These are phyloP conservation scores for Branchinecta lindahli DNA, from an alignment of 1,140 invertebrate genomes.

Conservation along the genomic window DNA sequence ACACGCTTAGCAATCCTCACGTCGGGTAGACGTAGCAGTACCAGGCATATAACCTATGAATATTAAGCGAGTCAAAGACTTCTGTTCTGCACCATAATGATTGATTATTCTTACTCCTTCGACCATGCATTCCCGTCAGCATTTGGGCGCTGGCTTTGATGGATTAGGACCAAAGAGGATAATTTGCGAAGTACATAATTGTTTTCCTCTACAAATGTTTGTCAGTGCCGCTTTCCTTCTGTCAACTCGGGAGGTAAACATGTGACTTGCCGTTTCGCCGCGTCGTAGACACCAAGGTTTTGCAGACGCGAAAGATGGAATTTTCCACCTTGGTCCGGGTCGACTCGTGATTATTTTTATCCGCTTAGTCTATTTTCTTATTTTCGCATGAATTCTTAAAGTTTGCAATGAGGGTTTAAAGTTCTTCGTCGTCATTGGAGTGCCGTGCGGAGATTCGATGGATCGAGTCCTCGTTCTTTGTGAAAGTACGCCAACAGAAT, in stretches of 20 bases:
- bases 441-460: too few relatives aligned
- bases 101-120: background rate
- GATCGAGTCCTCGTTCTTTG: too few relatives aligned
- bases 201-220: slow-evolving; percentile 10
- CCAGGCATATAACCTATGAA: too few relatives aligned
- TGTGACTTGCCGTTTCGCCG: too few relatives aligned
- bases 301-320: too few relatives aligned
- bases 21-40: too few relatives aligned
- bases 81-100: background rate
- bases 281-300: too few relatives aligned
- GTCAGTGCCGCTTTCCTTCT: background rate
- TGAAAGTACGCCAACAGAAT: too few relatives aligned
- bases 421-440: too few relatives aligned
- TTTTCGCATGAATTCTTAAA: background rate
- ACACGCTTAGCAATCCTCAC: too few relatives aligned
- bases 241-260: background rate
- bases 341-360: background rate
- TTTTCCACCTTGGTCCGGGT: slow-evolving; percentile 11
- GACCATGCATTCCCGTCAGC: too few relatives aligned
- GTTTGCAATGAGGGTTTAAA: background rate
- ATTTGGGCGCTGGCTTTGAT: background rate
- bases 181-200: slow-evolving; percentile 7
- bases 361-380: background rate
- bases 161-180: background rate
- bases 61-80: background rate